Percentiles rank a stretch among this genome's conserved stretches.
Evolutionary conservation across 2,797 vertebrate genomes (phyloP).

Genomic region (Karalla daura): DNA sequence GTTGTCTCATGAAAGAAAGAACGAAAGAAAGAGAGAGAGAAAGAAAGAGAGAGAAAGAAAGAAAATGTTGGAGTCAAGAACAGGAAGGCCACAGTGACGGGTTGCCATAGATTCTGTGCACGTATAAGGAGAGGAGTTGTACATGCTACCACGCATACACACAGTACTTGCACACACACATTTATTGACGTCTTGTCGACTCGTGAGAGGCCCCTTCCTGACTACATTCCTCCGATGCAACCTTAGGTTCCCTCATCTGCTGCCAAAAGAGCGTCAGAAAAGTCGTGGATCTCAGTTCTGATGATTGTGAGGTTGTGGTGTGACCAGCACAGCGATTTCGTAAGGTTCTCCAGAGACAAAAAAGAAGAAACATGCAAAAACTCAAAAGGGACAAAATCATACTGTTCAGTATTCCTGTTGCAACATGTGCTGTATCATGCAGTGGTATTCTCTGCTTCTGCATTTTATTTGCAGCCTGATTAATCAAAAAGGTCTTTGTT

Average conservation of each 20-base stretch:
- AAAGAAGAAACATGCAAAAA: constrained; percentile 42
- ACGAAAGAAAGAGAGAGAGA: constrained; percentile 55
- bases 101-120: constrained; percentile 80
- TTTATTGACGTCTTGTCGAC: constrained; percentile 21
- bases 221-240: constrained; percentile 58
- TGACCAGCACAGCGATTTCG: constrained; percentile 13
- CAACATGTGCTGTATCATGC: no score
- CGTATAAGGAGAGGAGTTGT: constrained; percentile 64
- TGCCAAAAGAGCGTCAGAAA: constrained; percentile 36
- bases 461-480: constrained; percentile 30
- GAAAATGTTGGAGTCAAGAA: constrained; percentile 64
- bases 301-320: not conserved
- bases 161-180: constrained; percentile 28
- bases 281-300: constrained; percentile 4
- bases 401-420: not conserved
- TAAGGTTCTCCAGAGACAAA: constrained; percentile 13
- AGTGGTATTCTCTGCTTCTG: no score
- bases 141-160: constrained; percentile 53
- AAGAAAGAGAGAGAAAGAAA: constrained; percentile 42
- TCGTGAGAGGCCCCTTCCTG: constrained; percentile 39
- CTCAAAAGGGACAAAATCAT: constrained; percentile 1
- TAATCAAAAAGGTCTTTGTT: not conserved
- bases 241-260: constrained; percentile 16
- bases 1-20: constrained; percentile 73
- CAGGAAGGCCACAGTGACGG: constrained; percentile 85